phyloP scores from a whole-genome alignment of 2,888 invertebrate genomes.

The Acanthosepion pharaonis region DNA sequence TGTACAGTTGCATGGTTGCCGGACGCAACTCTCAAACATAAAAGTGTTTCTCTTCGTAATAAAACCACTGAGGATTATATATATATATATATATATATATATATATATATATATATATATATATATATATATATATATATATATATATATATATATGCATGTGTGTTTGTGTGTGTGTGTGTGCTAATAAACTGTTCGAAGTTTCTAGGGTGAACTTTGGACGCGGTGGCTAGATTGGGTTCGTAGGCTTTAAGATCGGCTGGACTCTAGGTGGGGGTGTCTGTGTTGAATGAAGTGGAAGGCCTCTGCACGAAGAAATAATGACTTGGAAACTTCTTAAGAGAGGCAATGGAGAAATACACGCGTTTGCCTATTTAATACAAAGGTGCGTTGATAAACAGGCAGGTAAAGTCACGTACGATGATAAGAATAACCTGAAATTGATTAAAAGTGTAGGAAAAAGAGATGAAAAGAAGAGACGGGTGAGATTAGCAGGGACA shows the following conservation, averaged over 20 bases:
- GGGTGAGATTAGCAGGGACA: background rate
- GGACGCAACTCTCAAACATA: background rate
- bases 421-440: background rate
- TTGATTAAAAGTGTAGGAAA: background rate
- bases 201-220: background rate
- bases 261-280: background rate
- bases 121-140: background rate
- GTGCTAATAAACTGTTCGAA: background rate
- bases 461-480: background rate
- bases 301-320: background rate
- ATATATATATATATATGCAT: background rate
- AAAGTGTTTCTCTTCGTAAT: background rate
- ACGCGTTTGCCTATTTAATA: background rate
- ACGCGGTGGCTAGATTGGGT: background rate
- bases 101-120: background rate
- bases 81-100: background rate
- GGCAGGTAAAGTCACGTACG: background rate
- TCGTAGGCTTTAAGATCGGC: background rate
- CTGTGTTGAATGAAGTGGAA: slow-evolving; percentile 18
- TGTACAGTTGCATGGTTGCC: background rate
- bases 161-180: background rate
- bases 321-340: background rate
- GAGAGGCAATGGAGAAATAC: background rate
- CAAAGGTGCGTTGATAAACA: background rate
- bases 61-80: background rate